Base-by-base conservation (phyloP, 1,140 invertebrate species). In the Trichomalopsis sarcophagae region DNA sequence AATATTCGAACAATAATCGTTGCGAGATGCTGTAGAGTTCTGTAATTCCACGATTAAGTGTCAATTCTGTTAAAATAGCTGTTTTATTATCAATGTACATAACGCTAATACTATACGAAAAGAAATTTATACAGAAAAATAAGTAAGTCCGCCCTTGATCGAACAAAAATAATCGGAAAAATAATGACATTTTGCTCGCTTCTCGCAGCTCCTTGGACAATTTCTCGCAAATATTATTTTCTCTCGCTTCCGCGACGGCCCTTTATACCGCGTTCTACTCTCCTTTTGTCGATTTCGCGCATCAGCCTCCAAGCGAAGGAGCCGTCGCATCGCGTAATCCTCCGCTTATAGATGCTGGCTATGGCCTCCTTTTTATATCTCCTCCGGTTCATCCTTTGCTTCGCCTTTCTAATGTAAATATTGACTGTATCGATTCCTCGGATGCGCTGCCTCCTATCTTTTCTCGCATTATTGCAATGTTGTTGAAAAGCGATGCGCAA, bases 331-430 rank as follows among this genome's bases (percentile, higher is more conserved):
- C 27, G 14, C 23, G 27, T 62, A 62, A 62, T 62, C 27, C 30
- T 30, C 27, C 69, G 4, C 69, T 71, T n/a, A 27, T 30, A 14
- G 23, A 9, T 33, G 27, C 2, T 21, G 47, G 17, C 3, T 14
- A 21, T 21, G 21, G 6, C 17, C 17, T 62, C 27, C 68, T 69
- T 71, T 71, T 30, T 71, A 71, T 27, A 71, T 33, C 30, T 17
- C 2, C 69, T 33, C 0, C 14, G 21, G 69, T 11, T 71, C 69
- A 10, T 44, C 21, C 36, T 36, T 75, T 40, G 11, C 23, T 71
- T 10, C 10, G 9, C 7, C 73, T 21, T 75, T 40, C 21, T 75
- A 75, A 75, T 75, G 73, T 44, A 75, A 75, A 75, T 75, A 75
- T 75, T 75, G 73, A 36, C 33, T 9, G 17, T 75, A 75, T 75